Percentiles rank a stretch among this genome's conserved stretches.
phyloP scores from a whole-genome alignment of 2,797 vertebrate species.

The Mus caroli region DNA sequence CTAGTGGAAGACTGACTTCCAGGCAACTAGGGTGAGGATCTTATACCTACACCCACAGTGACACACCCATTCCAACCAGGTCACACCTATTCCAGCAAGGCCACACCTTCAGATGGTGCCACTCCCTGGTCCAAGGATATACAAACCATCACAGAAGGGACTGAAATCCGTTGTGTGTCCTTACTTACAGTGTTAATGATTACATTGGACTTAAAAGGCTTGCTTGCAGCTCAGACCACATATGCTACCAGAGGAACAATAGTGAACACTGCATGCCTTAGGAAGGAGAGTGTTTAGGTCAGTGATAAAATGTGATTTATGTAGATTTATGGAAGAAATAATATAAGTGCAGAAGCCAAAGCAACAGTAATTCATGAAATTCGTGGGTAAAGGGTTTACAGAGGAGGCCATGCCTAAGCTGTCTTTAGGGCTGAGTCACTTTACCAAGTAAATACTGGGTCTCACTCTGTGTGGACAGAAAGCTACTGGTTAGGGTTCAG shows the following conservation, averaged over 20 bases:
- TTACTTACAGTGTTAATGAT: not conserved
- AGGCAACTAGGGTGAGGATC: too few relatives aligned
- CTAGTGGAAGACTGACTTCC: too few relatives aligned
- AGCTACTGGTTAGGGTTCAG: not conserved
- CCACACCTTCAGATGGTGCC: too few relatives aligned
- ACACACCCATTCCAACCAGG: too few relatives aligned
- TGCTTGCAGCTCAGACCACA: not conserved
- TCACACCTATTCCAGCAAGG: too few relatives aligned
- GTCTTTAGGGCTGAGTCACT: conserved; percentile 27
- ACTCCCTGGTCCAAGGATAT: too few relatives aligned
- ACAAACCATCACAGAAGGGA: too few relatives aligned
- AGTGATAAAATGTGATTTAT: conserved; percentile 10
- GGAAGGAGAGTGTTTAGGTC: not conserved
- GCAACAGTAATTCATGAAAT: not conserved
- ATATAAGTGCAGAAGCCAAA: not conserved
- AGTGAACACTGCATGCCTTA: not conserved
- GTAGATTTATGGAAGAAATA: not conserved
- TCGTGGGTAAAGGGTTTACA: not conserved
- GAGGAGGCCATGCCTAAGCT: not conserved
- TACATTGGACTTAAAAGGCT: conserved; percentile 37
- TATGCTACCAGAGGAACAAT: conserved; percentile 16
- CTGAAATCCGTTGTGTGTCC: not conserved
- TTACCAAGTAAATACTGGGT: not conserved
- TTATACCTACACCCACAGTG: too few relatives aligned
- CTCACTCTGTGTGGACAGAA: not conserved